Evolutionary conservation across 2,888 invertebrate species (phyloP).

Genomic region (Drosophila histrio): DNA sequence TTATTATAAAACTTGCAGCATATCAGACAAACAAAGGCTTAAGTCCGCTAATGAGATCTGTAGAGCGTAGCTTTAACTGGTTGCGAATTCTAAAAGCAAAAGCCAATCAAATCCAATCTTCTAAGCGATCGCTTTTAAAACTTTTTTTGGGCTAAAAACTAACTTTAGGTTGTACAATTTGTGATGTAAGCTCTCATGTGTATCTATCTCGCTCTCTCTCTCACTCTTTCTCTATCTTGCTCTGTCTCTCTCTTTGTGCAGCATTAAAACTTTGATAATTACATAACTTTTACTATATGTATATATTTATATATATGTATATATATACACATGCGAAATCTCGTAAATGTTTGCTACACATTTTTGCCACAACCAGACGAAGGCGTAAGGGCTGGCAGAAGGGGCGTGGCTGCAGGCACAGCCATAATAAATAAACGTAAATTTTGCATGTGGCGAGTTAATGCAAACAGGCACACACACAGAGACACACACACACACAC

Average conservation of each 20-base stretch:
- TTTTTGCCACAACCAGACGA: slow-evolving; percentile 53
- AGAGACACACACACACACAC: slow-evolving; percentile 7
- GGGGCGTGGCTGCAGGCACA: slow-evolving; percentile 37
- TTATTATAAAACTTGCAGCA: slow-evolving; percentile 29
- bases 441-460: slow-evolving; percentile 79
- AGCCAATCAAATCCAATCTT: slow-evolving; percentile 11
- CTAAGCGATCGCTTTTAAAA: slow-evolving; percentile 7
- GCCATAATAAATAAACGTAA: slow-evolving; percentile 76
- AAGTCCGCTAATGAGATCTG: not conserved
- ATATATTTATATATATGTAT: not conserved
- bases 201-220: not conserved
- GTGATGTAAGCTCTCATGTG: slow-evolving; percentile 42
- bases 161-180: slow-evolving; percentile 36
- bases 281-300: slow-evolving; percentile 68
- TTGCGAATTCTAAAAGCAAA: slow-evolving; percentile 16
- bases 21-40: slow-evolving; percentile 5
- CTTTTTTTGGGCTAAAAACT: not conserved
- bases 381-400: slow-evolving; percentile 5
- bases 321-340: slow-evolving; percentile 36
- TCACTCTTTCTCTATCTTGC: slow-evolving; percentile 7
- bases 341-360: slow-evolving; percentile 72
- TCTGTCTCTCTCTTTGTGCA: slow-evolving; percentile 37
- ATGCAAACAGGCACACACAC: slow-evolving; percentile 66
- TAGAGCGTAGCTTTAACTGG: not conserved
- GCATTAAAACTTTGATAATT: slow-evolving; percentile 79